Percentiles rank a stretch among this genome's conserved stretches.
These are phyloP conservation scores for Amblyjoppa fuscipennis DNA, from an alignment of 2,888 invertebrate species.

Conservation along the genomic window DNA sequence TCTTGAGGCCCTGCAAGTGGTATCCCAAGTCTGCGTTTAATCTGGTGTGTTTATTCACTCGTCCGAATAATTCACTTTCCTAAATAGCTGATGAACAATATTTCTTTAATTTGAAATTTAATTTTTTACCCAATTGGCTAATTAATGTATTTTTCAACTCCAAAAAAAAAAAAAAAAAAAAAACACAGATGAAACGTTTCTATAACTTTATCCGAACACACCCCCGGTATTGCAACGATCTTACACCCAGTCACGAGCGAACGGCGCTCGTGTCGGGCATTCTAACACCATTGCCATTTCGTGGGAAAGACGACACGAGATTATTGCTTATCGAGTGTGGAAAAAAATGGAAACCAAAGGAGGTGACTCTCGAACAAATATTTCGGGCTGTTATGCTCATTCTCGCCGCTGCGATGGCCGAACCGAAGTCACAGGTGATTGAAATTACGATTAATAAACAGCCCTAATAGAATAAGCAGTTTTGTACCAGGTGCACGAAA, in stretches of 20 bases:
- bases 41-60: constrained; percentile 86
- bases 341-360: constrained; percentile 91
- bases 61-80: neutral
- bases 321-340: constrained; percentile 90
- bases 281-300: constrained; percentile 89
- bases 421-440: constrained; percentile 90
- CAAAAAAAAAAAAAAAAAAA: neutral
- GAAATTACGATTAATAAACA: neutral
- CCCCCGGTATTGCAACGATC: constrained; percentile 87
- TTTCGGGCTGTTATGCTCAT: constrained; percentile 90
- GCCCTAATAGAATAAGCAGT: too few relatives aligned
- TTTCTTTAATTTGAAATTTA: neutral
- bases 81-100: neutral
- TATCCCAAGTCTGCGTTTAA: constrained; percentile 93
- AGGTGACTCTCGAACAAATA: constrained; percentile 89
- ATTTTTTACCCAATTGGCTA: neutral
- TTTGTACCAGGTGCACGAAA: too few relatives aligned
- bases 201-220: constrained; percentile 90
- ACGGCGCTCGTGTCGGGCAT: constrained; percentile 89
- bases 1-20: constrained; percentile 94
- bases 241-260: constrained; percentile 89
- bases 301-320: constrained; percentile 90
- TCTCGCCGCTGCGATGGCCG: constrained; percentile 91
- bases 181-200: constrained; percentile 89
- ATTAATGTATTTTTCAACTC: constrained; percentile 42